These are phyloP conservation scores for Calliopsis andreniformis DNA, from an alignment of 1,140 invertebrate species.

Conservation along the genomic window DNA sequence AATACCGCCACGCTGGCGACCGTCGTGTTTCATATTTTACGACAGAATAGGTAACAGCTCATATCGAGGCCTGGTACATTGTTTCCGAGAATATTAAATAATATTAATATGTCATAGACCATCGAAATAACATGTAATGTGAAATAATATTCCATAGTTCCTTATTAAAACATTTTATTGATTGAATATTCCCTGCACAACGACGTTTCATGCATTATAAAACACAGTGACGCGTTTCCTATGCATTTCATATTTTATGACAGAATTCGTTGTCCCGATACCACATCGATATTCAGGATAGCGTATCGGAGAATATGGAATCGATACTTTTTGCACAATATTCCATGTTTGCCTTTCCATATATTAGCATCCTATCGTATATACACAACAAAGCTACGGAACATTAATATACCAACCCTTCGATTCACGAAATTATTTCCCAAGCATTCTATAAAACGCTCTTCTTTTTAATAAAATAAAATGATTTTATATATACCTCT, in stretches of 20 bases:
- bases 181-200: neutral
- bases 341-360: too few relatives aligned
- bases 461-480: too few relatives aligned
- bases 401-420: too few relatives aligned
- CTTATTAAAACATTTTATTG: neutral
- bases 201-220: neutral
- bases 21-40: neutral
- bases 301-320: neutral
- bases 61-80: neutral
- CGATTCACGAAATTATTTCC: too few relatives aligned
- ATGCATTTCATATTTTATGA: slow-evolving; percentile 16
- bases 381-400: too few relatives aligned
- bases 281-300: neutral
- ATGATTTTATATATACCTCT: too few relatives aligned
- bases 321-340: neutral
- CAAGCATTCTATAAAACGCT: too few relatives aligned
- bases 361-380: neutral
- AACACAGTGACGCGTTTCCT: neutral
- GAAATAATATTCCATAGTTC: neutral
- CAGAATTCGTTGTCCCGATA: slow-evolving; percentile 1
- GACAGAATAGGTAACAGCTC: neutral
- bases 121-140: neutral
- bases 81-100: too few relatives aligned
- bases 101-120: neutral
- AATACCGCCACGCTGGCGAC: neutral